Base-by-base conservation (phyloP, 2,113 vertebrate genomes). In the Pseudorectes ferrugineus region DNA sequence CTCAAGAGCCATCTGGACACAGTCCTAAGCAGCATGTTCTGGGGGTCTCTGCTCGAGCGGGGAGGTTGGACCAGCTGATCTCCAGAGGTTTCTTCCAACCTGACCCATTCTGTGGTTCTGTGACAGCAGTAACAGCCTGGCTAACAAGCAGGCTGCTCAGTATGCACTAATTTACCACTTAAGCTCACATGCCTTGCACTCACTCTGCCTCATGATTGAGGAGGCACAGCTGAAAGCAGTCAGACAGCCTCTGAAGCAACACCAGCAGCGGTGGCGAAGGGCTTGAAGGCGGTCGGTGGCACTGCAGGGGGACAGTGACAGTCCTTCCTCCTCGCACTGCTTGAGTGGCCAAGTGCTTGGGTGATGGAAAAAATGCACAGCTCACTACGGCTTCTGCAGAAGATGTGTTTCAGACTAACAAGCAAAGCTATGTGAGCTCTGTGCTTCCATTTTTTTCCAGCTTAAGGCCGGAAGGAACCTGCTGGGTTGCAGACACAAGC, bases 261-360 rank as follows among this genome's bases (percentile, higher is more conserved):
- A 2, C 18, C 2, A 1, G 90, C 38, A n/a, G 19, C 20, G 49
- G 38, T 0, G 6, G 54, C 1, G 2, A 68, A 24, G 49, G 85
- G n/a, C 42, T 36, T 2, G 7, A 26, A 18, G 38, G 55, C 2
- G 3, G 57, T 8, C 1, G 0, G 25, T 36, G 82, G 31, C 59
- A 3, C 46, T 5, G 71, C 66, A 38, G 40, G 8, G 40, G 43
- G 55, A 36, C 0, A 55, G 35, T 3, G 1, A 28, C 29, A 24
- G 36, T 12, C 38, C 55, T 31, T 57, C 78, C 73, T 84, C 55
- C 36, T 19, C 61, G 8, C 5, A 1, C 58, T 63, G 58, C 72
- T 12, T 2, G 14, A 62, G 40, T 0, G 10, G 16, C 23, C 11
- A 40, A 45, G 14, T 12, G 46, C 51, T 54, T 25, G 23, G 22